Percentiles rank a stretch among this genome's conserved stretches.
These are phyloP conservation scores for Sylvia atricapilla DNA, from an alignment of 2,113 vertebrate genomes.

Conservation along the genomic window DNA sequence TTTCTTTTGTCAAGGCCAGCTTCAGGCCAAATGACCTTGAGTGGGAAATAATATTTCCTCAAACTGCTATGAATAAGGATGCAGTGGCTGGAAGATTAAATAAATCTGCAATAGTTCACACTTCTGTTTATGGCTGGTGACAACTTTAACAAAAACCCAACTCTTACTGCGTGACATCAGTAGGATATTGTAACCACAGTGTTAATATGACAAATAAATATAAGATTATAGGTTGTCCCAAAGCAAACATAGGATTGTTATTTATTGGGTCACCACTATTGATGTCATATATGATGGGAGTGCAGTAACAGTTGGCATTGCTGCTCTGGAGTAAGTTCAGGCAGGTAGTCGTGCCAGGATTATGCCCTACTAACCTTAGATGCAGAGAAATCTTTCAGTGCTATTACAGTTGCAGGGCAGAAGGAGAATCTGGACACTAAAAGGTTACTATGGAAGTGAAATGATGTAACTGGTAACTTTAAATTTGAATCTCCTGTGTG, in stretches of 20 bases:
- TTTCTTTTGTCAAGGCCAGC: background rate
- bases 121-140: conserved; percentile 37
- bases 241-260: background rate
- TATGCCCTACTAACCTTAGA: background rate
- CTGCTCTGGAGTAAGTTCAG: background rate
- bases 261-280: background rate
- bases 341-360: background rate
- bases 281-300: background rate
- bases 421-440: background rate
- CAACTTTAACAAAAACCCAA: conserved; percentile 2
- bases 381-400: background rate
- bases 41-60: conserved; percentile 33
- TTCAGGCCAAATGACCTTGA: background rate
- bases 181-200: background rate
- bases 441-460: background rate
- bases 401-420: background rate
- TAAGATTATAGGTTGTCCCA: background rate
- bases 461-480: background rate
- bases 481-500: background rate
- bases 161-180: conserved; percentile 10
- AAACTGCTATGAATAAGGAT: background rate
- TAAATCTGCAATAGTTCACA: background rate
- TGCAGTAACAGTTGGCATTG: background rate
- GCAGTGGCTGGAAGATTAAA: conserved; percentile 20
- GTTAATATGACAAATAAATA: conserved; percentile 34